phyloP scores from a whole-genome alignment of 1,140 invertebrate species.

The Coelopa frigida region DNA sequence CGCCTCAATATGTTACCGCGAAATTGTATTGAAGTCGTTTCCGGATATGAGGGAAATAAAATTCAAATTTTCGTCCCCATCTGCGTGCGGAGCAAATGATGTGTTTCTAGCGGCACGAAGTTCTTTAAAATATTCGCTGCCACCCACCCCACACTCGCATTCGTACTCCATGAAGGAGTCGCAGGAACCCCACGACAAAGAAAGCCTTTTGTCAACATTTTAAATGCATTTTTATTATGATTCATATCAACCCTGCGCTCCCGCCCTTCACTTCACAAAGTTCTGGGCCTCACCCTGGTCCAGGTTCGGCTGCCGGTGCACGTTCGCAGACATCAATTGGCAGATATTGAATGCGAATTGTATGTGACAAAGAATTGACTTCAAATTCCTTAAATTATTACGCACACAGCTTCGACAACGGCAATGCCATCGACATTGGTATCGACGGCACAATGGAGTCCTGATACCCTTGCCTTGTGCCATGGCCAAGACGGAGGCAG shows the following conservation, averaged over 20 bases:
- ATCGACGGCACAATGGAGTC: no score
- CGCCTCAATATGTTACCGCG: neutral
- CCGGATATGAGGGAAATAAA: conserved; percentile 1
- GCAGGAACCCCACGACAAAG: no score
- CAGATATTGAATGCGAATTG: no score
- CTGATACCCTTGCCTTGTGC: no score
- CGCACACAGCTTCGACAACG: conserved; percentile 26
- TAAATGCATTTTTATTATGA: conserved; percentile 45
- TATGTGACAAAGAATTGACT: conserved; percentile 38
- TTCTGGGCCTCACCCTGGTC: no score
- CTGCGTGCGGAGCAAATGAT: conserved; percentile 1
- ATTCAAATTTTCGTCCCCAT: conserved; percentile 12
- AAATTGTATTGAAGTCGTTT: neutral
- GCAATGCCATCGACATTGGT: conserved; percentile 4
- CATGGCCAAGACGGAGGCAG: no score
- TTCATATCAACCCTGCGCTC: conserved; percentile 28
- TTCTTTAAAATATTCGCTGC: neutral
- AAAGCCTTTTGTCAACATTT: conserved; percentile 42
- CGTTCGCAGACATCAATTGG: no score
- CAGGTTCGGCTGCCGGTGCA: no score
- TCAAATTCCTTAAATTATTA: conserved; percentile 44
- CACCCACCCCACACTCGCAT: neutral
- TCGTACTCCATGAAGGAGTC: no score
- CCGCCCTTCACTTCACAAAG: no score
- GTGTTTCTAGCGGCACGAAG: neutral